These are phyloP conservation scores for Latrodectus elegans DNA, from an alignment of 2,888 invertebrate species.

Conservation along the genomic window DNA sequence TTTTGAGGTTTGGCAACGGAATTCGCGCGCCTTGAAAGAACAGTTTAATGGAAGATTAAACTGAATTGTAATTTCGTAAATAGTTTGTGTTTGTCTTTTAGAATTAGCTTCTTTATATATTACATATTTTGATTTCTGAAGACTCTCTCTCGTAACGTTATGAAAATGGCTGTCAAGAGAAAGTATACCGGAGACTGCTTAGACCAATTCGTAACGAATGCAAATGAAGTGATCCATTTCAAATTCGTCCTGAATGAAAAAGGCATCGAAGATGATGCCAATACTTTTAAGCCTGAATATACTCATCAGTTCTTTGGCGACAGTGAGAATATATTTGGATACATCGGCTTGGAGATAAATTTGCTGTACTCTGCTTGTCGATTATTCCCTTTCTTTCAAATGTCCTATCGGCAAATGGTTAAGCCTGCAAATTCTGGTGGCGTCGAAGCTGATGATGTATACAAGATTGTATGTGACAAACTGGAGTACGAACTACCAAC, in stretches of 20 bases:
- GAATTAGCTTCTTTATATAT: too few relatives aligned
- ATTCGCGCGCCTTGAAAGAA: too few relatives aligned
- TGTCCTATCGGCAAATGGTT: slow-evolving; percentile 83
- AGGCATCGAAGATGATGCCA: slow-evolving; percentile 81
- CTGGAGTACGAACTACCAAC: slow-evolving; percentile 83
- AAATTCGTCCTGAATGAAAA: slow-evolving; percentile 78
- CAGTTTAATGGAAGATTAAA: too few relatives aligned
- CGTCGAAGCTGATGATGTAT: slow-evolving; percentile 83
- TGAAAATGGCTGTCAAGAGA: slow-evolving; percentile 49
- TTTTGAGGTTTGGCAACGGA: too few relatives aligned
- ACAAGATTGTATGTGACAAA: slow-evolving; percentile 81
- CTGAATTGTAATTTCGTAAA: too few relatives aligned
- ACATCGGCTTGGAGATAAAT: slow-evolving; percentile 85
- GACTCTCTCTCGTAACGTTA: background rate
- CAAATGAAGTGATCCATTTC: slow-evolving; percentile 52
- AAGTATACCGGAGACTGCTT: slow-evolving; percentile 45
- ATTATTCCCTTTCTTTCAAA: slow-evolving; percentile 86
- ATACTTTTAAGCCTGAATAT: slow-evolving; percentile 86
- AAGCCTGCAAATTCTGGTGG: slow-evolving; percentile 76
- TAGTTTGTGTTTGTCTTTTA: too few relatives aligned
- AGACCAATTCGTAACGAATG: slow-evolving; percentile 57
- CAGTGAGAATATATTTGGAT: slow-evolving; percentile 93
- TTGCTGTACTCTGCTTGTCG: slow-evolving; percentile 88
- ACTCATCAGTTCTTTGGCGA: slow-evolving; percentile 95
- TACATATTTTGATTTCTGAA: too few relatives aligned